phyloP scores from a whole-genome alignment of 2,888 invertebrate genomes.

The Idaea aversata region DNA sequence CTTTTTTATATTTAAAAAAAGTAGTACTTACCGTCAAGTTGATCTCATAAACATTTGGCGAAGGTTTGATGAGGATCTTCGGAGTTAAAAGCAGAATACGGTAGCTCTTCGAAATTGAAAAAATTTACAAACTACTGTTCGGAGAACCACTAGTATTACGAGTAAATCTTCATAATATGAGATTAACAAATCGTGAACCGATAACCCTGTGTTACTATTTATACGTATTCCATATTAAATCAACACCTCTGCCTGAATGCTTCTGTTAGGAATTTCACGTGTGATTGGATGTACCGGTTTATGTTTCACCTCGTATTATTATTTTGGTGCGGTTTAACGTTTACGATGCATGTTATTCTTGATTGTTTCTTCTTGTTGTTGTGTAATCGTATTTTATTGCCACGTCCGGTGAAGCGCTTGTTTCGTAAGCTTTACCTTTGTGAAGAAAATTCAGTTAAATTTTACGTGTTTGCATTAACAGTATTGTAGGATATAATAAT shows the following conservation, averaged over 20 bases:
- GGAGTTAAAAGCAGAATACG: too few relatives aligned
- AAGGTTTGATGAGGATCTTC: too few relatives aligned
- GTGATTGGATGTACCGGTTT: slow-evolving; percentile 27
- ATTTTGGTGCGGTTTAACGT: slow-evolving; percentile 23
- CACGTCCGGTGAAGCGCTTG: not conserved
- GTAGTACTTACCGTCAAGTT: too few relatives aligned
- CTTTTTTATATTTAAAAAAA: too few relatives aligned
- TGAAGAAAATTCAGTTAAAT: not conserved
- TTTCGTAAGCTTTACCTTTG: not conserved
- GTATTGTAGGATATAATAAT: not conserved
- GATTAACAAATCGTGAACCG: too few relatives aligned
- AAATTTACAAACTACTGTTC: too few relatives aligned
- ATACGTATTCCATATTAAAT: slow-evolving; percentile 42
- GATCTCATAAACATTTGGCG: too few relatives aligned
- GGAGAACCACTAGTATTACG: too few relatives aligned
- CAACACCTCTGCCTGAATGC: slow-evolving; percentile 36
- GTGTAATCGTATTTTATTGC: not conserved
- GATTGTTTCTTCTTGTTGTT: slow-evolving; percentile 17
- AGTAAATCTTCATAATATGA: too few relatives aligned
- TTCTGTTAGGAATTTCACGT: slow-evolving; percentile 29
- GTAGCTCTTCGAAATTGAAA: too few relatives aligned
- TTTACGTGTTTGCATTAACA: not conserved
- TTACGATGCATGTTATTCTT: slow-evolving; percentile 17
- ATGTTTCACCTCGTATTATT: slow-evolving; percentile 27
- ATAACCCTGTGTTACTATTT: slow-evolving; percentile 6